phyloP scores from a whole-genome alignment of 2,113 vertebrate species.

The Seriola quinqueradiata region DNA sequence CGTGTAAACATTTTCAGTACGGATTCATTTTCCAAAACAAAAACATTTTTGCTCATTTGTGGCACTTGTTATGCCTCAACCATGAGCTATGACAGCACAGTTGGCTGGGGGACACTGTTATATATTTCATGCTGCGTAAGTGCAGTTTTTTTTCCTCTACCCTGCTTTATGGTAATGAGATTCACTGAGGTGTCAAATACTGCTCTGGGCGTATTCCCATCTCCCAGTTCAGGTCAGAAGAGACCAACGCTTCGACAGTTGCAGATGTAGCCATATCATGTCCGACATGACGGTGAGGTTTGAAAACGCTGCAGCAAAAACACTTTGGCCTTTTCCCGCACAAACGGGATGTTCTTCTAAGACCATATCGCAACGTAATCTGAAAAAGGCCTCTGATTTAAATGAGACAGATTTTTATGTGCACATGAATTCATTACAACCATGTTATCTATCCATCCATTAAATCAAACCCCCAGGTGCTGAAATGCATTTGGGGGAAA shows the following conservation, averaged over 20 bases:
- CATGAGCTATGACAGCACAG: constrained; percentile 47
- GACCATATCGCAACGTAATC: background rate
- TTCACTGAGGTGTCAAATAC: constrained; percentile 77
- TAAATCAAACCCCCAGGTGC: constrained; percentile 60
- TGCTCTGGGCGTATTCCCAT: constrained; percentile 73
- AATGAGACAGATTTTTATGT: constrained; percentile 33
- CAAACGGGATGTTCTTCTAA: constrained; percentile 36
- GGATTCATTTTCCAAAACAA: constrained; percentile 46
- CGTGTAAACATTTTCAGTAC: constrained; percentile 35
- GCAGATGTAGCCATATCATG: constrained; percentile 64
- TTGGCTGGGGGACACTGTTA: constrained; percentile 56
- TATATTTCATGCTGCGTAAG: constrained; percentile 75
- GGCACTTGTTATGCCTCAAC: constrained; percentile 30
- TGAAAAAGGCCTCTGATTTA: constrained; percentile 22
- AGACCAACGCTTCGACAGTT: constrained; percentile 66
- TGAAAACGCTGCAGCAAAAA: constrained; percentile 56
- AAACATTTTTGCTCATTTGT: constrained; percentile 35
- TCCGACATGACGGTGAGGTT: constrained; percentile 68
- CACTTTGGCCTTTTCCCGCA: constrained; percentile 3
- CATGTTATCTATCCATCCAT: constrained; percentile 55
- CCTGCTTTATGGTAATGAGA: constrained; percentile 75
- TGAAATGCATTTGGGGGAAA: constrained; percentile 49
- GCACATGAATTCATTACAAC: constrained; percentile 35
- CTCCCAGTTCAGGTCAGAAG: constrained; percentile 68
- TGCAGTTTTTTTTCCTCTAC: constrained; percentile 57